These are phyloP conservation scores for Tribolium castaneum DNA, from an alignment of 1,140 invertebrate species.

Conservation along the genomic window DNA sequence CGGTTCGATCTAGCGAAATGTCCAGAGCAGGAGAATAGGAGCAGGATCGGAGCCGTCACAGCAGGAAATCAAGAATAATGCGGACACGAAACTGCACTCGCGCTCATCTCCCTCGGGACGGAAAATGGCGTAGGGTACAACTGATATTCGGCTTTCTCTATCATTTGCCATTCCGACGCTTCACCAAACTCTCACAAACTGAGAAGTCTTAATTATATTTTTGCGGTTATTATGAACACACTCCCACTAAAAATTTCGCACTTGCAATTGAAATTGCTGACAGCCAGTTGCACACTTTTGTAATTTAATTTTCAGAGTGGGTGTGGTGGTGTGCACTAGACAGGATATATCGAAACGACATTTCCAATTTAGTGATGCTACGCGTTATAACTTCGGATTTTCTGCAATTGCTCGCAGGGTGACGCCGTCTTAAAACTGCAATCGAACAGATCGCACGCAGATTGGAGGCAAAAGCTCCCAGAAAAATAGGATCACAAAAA, in stretches of 20 bases:
- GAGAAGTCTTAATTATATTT: conserved; percentile 6
- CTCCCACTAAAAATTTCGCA: background rate
- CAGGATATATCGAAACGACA: conserved; percentile 44
- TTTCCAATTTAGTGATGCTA: conserved; percentile 16
- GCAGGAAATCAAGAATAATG: conserved; percentile 65
- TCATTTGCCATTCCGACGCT: conserved; percentile 29
- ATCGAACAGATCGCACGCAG: background rate
- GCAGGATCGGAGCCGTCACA: conserved; percentile 55
- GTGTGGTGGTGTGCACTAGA: conserved; percentile 51
- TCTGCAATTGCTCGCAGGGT: background rate
- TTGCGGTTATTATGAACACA: conserved; percentile 3
- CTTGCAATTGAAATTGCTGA: conserved; percentile 42
- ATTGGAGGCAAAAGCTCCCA: no score
- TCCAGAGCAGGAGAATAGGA: conserved; percentile 40
- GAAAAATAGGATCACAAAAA: no score
- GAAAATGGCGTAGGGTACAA: conserved; percentile 59
- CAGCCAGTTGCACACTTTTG: conserved; percentile 55
- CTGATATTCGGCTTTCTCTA: conserved; percentile 36
- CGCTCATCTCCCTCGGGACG: conserved; percentile 59
- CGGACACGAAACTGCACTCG: conserved; percentile 65
- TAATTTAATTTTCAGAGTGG: conserved; percentile 55
- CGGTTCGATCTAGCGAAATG: conserved; percentile 31
- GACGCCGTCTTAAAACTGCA: background rate
- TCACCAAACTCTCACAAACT: background rate
- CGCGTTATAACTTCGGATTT: conserved; percentile 21